Evolutionary conservation across 2,888 invertebrate species (phyloP).

Genomic region (Antitype chi): DNA sequence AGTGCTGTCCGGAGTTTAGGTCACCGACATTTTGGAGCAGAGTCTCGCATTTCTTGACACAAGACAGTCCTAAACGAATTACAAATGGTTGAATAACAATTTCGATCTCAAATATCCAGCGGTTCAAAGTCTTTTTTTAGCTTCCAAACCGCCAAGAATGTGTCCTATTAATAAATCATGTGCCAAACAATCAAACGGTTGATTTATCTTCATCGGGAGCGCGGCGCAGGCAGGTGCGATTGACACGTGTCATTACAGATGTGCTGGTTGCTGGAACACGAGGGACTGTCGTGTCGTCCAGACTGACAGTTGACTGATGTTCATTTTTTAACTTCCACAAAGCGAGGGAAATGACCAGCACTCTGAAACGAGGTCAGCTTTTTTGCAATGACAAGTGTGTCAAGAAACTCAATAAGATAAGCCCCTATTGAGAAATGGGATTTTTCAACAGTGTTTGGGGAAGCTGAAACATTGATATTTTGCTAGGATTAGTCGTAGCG

Average conservation of each 20-base stretch:
- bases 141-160: slow-evolving; percentile 27
- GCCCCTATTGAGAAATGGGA: neutral
- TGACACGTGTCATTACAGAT: slow-evolving; percentile 49
- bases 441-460: neutral
- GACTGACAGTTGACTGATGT: slow-evolving; percentile 36
- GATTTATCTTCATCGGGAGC: slow-evolving; percentile 52
- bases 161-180: slow-evolving; percentile 53
- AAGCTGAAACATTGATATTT: neutral
- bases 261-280: slow-evolving; percentile 37
- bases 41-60: slow-evolving; percentile 26
- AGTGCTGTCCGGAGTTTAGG: slow-evolving; percentile 41
- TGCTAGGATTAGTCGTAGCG: too few species aligned
- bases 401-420: neutral
- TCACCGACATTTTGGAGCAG: slow-evolving; percentile 40
- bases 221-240: slow-evolving; percentile 54
- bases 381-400: slow-evolving; percentile 17
- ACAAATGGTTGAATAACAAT: slow-evolving; percentile 18
- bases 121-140: slow-evolving; percentile 35
- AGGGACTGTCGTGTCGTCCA: slow-evolving; percentile 24
- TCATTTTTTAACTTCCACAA: slow-evolving; percentile 11
- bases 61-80: slow-evolving; percentile 9
- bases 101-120: slow-evolving; percentile 26
- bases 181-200: slow-evolving; percentile 56
- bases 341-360: slow-evolving; percentile 27
- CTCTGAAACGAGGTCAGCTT: slow-evolving; percentile 31